Base-by-base conservation (phyloP, 1,140 invertebrate genomes). In the Trichonephila clavipes region DNA sequence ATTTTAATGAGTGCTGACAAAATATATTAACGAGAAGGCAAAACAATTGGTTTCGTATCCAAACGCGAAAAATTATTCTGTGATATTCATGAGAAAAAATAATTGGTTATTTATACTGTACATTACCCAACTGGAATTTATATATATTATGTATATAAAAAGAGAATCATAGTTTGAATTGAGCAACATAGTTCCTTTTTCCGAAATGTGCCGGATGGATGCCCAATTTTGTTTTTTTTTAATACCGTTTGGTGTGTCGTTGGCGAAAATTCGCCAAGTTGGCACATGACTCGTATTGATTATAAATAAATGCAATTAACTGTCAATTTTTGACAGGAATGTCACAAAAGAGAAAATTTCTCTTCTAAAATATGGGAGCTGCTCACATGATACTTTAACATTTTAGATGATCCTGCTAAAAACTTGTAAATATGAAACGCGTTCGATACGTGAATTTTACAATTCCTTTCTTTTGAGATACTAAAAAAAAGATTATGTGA, bases 51-150 rank as follows among this genome's bases (percentile, higher is more conserved):
- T 82, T 90, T 81, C 61, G 51, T 90, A 90, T 61, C 72, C 44
- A 90, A 90, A 90, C 24, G 59, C 34, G 72, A 62, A 89, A 90
- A 89, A 59, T 90, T 90, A 90, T 88, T 88, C 89, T 90, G 89
- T 90, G 89, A 90, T 90, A 88, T 72, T 34, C 85, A 59, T 34
- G 51, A 51, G 10, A 51, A 51, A 81, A 61, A 82, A 40, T 40
- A 90, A 90, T 90, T 90, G 89, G 89, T 90, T 90, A 81, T 90
- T 61, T 82, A 90, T 81, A 81, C 59, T 90, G 89, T 90, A 90
- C 69, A 90, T 90, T 90, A 34, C 77, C 40, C 28, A 88, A 64
- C 58, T 24, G n/a, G 83, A 58, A 88, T 88, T 88, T 88, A 83
- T 83, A 40, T 40, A 83, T 77, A 85, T 85, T 88, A 40, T 88